Evolutionary conservation across 1,140 invertebrate genomes (phyloP).

Genomic region (Zaprionus lachaisei): DNA sequence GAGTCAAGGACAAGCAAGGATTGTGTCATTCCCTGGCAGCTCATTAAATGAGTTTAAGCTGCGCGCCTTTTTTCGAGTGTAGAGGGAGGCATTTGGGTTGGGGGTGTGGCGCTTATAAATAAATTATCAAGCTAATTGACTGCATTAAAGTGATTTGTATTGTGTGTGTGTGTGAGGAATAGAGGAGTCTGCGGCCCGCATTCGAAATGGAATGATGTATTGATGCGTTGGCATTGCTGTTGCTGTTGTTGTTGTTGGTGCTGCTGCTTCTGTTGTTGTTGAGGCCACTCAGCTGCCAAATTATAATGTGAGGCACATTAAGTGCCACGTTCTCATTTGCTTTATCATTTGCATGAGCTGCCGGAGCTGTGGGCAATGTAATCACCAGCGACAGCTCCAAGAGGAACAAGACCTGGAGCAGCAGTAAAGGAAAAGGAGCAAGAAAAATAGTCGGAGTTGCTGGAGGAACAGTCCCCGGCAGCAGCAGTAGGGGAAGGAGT

Average conservation of each 20-base stretch:
- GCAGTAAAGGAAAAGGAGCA: not conserved
- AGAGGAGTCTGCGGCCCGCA: not conserved
- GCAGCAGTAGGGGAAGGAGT: slow-evolving; percentile 17
- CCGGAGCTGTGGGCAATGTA: slow-evolving; percentile 35
- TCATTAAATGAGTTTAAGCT: slow-evolving; percentile 46
- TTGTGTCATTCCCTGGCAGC: slow-evolving; percentile 15
- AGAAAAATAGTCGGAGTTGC: not conserved
- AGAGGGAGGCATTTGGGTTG: not conserved
- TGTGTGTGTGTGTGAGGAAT: not conserved
- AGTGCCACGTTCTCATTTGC: slow-evolving; percentile 60
- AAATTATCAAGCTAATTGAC: slow-evolving; percentile 49
- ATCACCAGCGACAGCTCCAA: slow-evolving; percentile 38
- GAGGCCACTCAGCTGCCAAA: slow-evolving; percentile 68
- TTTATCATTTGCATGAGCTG: slow-evolving; percentile 68
- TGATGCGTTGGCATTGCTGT: slow-evolving; percentile 26
- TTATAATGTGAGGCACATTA: slow-evolving; percentile 78
- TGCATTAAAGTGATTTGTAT: slow-evolving; percentile 43
- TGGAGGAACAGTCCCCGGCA: slow-evolving; percentile 19
- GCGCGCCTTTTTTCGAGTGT: not conserved
- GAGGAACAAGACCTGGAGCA: not conserved
- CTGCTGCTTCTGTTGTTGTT: not conserved
- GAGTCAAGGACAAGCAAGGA: slow-evolving; percentile 8
- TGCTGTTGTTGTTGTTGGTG: not conserved
- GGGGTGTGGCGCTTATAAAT: slow-evolving; percentile 20
- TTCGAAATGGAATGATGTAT: slow-evolving; percentile 51